These are phyloP conservation scores for Pipistrellus kuhlii DNA, from an alignment of 2,797 vertebrate species.

Conservation along the genomic window DNA sequence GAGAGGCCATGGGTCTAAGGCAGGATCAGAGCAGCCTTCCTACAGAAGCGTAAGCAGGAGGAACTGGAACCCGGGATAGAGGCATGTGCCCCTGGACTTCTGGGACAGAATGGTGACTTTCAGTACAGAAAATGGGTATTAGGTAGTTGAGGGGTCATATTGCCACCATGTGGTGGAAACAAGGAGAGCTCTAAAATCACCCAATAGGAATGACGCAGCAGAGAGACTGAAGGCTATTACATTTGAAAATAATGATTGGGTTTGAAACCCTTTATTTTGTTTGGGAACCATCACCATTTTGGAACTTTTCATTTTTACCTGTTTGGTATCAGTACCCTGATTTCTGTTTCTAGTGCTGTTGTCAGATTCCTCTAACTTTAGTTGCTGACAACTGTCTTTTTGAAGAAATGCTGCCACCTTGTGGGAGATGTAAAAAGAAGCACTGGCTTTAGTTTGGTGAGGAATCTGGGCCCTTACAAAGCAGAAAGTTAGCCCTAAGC, in stretches of 20 bases:
- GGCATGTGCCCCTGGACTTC: neutral
- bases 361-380: rapidly evolving
- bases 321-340: neutral
- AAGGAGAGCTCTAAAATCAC: neutral
- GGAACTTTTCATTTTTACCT: neutral
- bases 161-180: conserved; percentile 57
- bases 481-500: neutral
- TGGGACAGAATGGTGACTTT: neutral
- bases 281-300: neutral
- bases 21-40: neutral
- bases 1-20: rapidly evolving
- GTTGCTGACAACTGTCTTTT: neutral
- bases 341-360: neutral
- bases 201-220: rapidly evolving
- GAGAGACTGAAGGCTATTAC: neutral
- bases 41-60: neutral
- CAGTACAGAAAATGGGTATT: neutral
- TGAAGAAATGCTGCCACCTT: conserved; percentile 72
- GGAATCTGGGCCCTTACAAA: neutral
- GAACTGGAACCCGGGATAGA: neutral
- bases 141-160: neutral
- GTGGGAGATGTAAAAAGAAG: neutral
- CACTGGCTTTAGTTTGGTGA: neutral
- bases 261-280: neutral
- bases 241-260: neutral